These are phyloP conservation scores for Bombus sibiricus DNA, from an alignment of 1,140 invertebrate genomes.

Conservation along the genomic window DNA sequence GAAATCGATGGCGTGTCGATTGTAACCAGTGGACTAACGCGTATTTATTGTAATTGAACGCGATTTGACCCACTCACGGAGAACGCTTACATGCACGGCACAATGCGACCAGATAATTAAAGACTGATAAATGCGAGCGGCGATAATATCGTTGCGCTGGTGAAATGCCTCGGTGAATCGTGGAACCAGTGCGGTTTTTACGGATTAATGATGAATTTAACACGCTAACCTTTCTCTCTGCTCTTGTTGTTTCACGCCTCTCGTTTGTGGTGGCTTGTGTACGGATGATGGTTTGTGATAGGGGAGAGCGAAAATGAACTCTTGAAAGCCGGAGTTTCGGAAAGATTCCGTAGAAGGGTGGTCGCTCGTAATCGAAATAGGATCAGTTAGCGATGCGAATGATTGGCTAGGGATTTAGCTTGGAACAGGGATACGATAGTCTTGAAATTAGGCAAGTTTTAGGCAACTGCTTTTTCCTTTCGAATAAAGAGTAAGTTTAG, in stretches of 20 bases:
- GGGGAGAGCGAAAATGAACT: neutral
- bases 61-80: constrained; percentile 10
- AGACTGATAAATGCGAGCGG: constrained; percentile 37
- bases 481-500: neutral
- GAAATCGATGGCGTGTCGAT: constrained; percentile 33
- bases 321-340: neutral
- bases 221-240: neutral
- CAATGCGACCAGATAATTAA: constrained; percentile 45
- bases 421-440: neutral
- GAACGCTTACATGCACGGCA: constrained; percentile 30
- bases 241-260: neutral
- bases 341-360: neutral
- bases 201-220: constrained; percentile 44
- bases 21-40: constrained; percentile 15
- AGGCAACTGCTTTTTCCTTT: neutral
- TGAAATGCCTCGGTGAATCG: constrained; percentile 35
- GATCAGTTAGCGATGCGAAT: neutral
- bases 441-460: neutral
- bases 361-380: neutral
- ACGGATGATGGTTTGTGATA: neutral
- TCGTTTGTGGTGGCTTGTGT: neutral
- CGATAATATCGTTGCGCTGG: constrained; percentile 33
- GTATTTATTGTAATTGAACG: constrained; percentile 43
- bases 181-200: constrained; percentile 27
- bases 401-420: neutral